Evolutionary conservation across 2,113 vertebrate genomes (phyloP).

Genomic region (Plotosus lineatus): DNA sequence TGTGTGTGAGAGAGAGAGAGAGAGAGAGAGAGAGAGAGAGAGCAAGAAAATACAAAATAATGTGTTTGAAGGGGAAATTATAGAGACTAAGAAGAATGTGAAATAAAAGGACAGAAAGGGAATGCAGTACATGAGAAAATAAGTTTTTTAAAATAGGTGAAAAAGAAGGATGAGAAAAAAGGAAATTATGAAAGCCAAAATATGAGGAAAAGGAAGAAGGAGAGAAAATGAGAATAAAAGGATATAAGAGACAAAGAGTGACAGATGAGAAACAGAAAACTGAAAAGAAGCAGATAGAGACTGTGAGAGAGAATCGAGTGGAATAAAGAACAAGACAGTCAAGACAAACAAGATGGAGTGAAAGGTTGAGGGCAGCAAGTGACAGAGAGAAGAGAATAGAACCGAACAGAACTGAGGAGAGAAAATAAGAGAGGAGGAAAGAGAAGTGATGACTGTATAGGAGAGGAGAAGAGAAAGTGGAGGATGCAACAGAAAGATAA

Average conservation of each 20-base stretch:
- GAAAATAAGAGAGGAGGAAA: background rate
- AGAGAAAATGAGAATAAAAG: background rate
- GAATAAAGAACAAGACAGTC: background rate
- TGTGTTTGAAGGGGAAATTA: too few relatives aligned
- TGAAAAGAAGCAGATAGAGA: conserved; percentile 46
- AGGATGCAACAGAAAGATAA: background rate
- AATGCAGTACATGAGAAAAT: background rate
- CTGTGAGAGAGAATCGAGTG: background rate
- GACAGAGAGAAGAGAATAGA: too few relatives aligned
- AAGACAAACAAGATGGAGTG: background rate
- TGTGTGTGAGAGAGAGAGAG: too few relatives aligned
- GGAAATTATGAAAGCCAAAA: conserved; percentile 2
- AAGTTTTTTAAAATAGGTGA: background rate
- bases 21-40: too few relatives aligned
- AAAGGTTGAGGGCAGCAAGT: background rate
- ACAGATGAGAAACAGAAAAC: background rate
- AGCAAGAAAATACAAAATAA: too few relatives aligned
- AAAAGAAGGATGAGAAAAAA: background rate
- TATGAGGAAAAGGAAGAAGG: background rate
- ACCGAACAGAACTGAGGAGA: too few relatives aligned
- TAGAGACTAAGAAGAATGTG: too few relatives aligned
- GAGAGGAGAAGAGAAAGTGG: background rate
- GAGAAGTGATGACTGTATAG: too few relatives aligned
- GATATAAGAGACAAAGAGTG: background rate
- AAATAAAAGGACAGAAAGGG: background rate